These are phyloP conservation scores for Chloroceryle inda DNA, from an alignment of 2,797 vertebrate genomes.

Conservation along the genomic window DNA sequence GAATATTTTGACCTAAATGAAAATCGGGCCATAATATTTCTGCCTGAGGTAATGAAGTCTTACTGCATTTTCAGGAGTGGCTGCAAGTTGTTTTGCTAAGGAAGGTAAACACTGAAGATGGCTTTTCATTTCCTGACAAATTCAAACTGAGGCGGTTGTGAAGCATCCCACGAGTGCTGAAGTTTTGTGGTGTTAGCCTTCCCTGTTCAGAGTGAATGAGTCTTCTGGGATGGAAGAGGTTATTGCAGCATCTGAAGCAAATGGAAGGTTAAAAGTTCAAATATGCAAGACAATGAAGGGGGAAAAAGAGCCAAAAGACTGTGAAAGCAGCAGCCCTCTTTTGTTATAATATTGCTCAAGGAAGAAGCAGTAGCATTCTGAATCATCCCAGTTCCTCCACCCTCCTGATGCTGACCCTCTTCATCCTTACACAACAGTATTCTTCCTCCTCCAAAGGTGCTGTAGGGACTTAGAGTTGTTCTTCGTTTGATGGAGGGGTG, in stretches of 20 bases:
- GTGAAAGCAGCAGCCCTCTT: neutral
- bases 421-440: neutral
- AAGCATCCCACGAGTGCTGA: neutral
- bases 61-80: neutral
- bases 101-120: neutral
- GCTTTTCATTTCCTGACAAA: neutral
- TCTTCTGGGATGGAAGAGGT: neutral
- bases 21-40: neutral
- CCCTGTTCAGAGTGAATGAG: neutral
- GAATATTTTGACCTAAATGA: neutral
- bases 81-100: neutral
- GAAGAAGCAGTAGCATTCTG: neutral
- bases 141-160: neutral
- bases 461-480: neutral
- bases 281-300: neutral
- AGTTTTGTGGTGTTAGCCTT: neutral
- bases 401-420: neutral
- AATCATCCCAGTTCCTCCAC: neutral
- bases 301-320: neutral
- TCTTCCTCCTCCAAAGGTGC: neutral
- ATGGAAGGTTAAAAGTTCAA: neutral
- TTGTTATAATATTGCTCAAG: neutral
- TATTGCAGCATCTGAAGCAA: neutral
- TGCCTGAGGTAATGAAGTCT: neutral
- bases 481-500: neutral